These are phyloP conservation scores for Cyphomyrmex costatus DNA, from an alignment of 1,140 invertebrate genomes.

Conservation along the genomic window DNA sequence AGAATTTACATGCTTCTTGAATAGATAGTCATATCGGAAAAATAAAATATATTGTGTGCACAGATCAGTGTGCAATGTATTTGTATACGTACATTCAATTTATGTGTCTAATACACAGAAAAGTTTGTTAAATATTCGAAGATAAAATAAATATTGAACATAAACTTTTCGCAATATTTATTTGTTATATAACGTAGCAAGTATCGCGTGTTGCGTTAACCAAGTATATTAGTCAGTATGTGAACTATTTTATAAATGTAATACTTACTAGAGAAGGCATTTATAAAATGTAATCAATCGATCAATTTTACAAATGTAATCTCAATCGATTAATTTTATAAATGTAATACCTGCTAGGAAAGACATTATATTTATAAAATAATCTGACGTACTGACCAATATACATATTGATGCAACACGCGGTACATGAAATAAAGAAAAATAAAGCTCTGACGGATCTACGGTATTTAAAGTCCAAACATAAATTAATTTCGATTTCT, in stretches of 20 bases:
- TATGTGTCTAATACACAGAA: background rate
- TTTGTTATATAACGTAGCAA: background rate
- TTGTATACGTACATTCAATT: background rate
- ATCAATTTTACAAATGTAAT: too few species aligned
- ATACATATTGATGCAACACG: too few species aligned
- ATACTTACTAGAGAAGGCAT: too few species aligned
- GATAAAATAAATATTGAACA: background rate
- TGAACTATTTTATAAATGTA: too few species aligned
- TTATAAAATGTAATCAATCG: too few species aligned
- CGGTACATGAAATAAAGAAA: background rate
- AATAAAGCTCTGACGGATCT: background rate
- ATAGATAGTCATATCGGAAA: background rate
- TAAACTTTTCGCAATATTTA: background rate
- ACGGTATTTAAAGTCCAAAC: background rate
- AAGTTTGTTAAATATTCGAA: background rate
- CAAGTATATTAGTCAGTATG: too few species aligned
- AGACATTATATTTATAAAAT: too few species aligned
- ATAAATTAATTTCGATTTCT: background rate
- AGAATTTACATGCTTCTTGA: background rate
- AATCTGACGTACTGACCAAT: too few species aligned
- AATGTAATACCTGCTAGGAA: too few species aligned
- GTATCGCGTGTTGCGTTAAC: background rate
- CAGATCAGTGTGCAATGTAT: background rate
- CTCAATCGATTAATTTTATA: too few species aligned
- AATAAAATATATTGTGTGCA: slow-evolving; percentile 1